A percentile compares a stretch with the other conserved stretches of the same genome.
Conservation (phyloP, 1,140 invertebrate genomes). For the Capitella teleta region DNA sequence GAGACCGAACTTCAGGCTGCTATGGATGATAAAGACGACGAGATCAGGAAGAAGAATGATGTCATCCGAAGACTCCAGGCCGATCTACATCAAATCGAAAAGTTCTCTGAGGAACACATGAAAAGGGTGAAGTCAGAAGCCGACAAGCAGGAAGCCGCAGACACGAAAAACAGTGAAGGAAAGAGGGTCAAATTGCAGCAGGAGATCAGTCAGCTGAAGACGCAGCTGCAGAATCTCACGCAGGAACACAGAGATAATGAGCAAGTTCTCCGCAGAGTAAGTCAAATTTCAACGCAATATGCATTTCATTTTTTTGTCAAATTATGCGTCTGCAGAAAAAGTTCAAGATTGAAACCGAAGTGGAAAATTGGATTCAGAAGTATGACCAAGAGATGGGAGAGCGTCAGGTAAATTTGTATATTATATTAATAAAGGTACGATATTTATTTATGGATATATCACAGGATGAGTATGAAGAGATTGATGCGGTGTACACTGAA, state of each 20-base stretch:
- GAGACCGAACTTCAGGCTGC: constrained; percentile 32
- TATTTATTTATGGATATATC: neutral
- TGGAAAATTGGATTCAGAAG: constrained; percentile 41
- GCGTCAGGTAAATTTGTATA: constrained; percentile 27
- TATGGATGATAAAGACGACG: constrained; percentile 35
- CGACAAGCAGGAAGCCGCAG: constrained; percentile 34
- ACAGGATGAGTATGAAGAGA: constrained; percentile 39
- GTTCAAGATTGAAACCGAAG: constrained; percentile 38
- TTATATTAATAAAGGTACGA: neutral
- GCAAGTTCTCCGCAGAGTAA: constrained; percentile 34
- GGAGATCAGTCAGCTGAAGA: constrained; percentile 27
- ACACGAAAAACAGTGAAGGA: constrained; percentile 37
- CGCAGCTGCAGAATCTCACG: constrained; percentile 27
- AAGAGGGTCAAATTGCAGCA: constrained; percentile 27
- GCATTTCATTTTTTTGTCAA: no score
- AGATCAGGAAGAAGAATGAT: constrained; percentile 39
- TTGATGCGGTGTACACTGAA: constrained; percentile 35
- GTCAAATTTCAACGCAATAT: no score
- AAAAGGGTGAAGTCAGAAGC: constrained; percentile 29
- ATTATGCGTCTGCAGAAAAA: constrained; percentile 28
- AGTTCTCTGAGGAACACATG: constrained; percentile 37
- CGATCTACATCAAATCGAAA: constrained; percentile 38
- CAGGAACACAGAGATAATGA: constrained; percentile 36
- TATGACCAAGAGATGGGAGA: constrained; percentile 39
- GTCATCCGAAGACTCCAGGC: constrained; percentile 30